Evolutionary conservation across 2,888 invertebrate species (phyloP), one percentile per base, ranked within the genome.

Genomic region (Sphaerophoria rueppellii): DNA sequence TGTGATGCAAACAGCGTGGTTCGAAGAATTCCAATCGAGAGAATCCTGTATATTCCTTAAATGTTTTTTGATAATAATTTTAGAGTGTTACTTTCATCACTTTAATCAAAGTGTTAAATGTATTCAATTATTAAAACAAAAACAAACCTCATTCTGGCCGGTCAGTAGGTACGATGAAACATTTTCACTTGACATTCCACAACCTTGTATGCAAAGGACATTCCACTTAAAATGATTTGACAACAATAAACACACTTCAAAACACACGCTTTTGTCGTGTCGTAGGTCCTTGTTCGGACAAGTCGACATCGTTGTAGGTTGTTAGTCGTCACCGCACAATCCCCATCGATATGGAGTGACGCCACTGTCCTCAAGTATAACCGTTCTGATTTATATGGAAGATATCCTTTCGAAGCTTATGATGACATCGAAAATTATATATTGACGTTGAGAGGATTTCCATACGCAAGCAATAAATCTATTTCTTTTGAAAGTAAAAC

Each of bases 361-460:
- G 5, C 5, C n/a, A 55, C 12, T 34, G n/a, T 2, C 5, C 6
- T 34, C 24, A 24, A n/a, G 34, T 55, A 34, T 55, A 6, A n/a
- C 12, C 34, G 43, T 43, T 4, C 9, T 9, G 43, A 55, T 55
- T 55, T 55, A 35, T 35, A 55, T 35, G 35, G 11, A 54, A 4
- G 12, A 9, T 9, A 35, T 14, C 1, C 11, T 55, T 60, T 60
- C 55, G 12, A 11, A 46, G 46, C 16, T 54, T 54, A 46, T 48
- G 16, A 35, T 48, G 12, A 50, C 37, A 63, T 46, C 65, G 14
- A 52, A 75, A 75, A 40, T 43, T 75, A 24, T 24, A 24, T 24
- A 67, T 75, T 74, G 50, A 65, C 50, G 74, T 58, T 43, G 34
- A 75, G 52, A 60, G 67, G 65, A 65, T 46, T 34, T 46, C n/a